phyloP scores from a whole-genome alignment of 1,140 invertebrate genomes.

The Polyergus mexicanus region DNA sequence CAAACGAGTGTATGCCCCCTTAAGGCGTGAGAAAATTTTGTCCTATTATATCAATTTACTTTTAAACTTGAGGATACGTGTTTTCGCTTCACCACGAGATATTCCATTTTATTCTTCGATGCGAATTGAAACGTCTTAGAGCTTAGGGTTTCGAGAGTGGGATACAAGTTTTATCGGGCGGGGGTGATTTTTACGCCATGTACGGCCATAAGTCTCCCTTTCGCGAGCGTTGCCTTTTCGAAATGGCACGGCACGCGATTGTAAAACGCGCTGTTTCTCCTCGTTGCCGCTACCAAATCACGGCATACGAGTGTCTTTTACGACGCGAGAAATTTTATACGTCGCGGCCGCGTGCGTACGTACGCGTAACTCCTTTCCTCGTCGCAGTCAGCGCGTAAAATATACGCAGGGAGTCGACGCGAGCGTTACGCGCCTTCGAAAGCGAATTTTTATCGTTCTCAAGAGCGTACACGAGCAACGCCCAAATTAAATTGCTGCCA shows the following conservation, averaged over 20 bases:
- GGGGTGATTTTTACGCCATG: slow-evolving; percentile 38
- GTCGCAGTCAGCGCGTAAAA: slow-evolving; percentile 43
- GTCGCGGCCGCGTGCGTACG: slow-evolving; percentile 5
- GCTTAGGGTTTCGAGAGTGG: neutral
- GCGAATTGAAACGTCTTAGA: slow-evolving; percentile 30
- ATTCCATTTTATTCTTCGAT: slow-evolving; percentile 33
- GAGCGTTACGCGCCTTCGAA: slow-evolving; percentile 16
- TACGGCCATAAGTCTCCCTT: slow-evolving; percentile 10
- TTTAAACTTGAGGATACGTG: neutral
- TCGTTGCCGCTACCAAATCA: slow-evolving; percentile 62
- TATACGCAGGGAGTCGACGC: slow-evolving; percentile 11
- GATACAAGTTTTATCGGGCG: slow-evolving; percentile 3
- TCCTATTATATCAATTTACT: neutral
- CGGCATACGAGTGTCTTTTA: slow-evolving; percentile 71
- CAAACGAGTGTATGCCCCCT: no score
- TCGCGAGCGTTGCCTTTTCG: slow-evolving; percentile 24
- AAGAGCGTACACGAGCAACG: slow-evolving; percentile 49
- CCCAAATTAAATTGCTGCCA: slow-evolving; percentile 49
- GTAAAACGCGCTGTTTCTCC: slow-evolving; percentile 67
- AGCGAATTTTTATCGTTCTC: slow-evolving; percentile 60
- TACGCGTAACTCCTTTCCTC: slow-evolving; percentile 40
- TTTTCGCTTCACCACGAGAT: neutral
- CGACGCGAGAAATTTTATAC: slow-evolving; percentile 62
- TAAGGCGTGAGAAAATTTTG: neutral
- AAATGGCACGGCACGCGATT: slow-evolving; percentile 53